Evolutionary conservation across 2,888 invertebrate species (phyloP).

Genomic region (Oegoconia quadripuncta): DNA sequence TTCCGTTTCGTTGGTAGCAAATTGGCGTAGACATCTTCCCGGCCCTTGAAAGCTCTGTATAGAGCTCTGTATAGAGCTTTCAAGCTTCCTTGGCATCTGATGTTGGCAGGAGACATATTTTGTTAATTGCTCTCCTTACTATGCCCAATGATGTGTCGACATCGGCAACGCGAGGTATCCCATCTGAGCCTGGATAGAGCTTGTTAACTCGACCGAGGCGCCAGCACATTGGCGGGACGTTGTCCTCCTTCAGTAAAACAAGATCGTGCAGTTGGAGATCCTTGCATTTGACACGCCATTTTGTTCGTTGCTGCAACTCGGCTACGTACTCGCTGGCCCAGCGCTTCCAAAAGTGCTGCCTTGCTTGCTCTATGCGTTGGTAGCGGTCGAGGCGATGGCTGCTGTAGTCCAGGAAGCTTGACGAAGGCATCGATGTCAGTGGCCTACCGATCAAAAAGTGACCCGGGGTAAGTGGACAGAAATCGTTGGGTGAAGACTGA

Average conservation of each 20-base stretch:
- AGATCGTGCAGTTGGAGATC: conserved; percentile 1
- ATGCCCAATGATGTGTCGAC: conserved; percentile 9
- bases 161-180: conserved; percentile 13
- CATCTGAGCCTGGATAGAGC: conserved; percentile 15
- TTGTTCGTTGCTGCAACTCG: conserved; percentile 15
- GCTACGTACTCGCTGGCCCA: conserved; percentile 14
- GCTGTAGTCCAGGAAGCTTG: neutral
- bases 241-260: conserved; percentile 10
- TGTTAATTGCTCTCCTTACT: conserved; percentile 8
- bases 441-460: no score
- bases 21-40: conserved; percentile 1
- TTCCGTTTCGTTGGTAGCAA: no score
- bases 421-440: conserved; percentile 3
- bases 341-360: conserved; percentile 18
- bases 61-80: no score
- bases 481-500: conserved; percentile 2
- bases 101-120: neutral
- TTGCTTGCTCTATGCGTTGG: no score
- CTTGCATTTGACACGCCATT: conserved; percentile 9
- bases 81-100: neutral
- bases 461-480: conserved; percentile 4
- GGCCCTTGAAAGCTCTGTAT: neutral
- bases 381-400: conserved; percentile 9
- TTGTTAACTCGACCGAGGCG: conserved; percentile 15
- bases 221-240: conserved; percentile 17